Base-by-base conservation (phyloP, 1,140 invertebrate genomes). In the Hormaphis cornu region DNA sequence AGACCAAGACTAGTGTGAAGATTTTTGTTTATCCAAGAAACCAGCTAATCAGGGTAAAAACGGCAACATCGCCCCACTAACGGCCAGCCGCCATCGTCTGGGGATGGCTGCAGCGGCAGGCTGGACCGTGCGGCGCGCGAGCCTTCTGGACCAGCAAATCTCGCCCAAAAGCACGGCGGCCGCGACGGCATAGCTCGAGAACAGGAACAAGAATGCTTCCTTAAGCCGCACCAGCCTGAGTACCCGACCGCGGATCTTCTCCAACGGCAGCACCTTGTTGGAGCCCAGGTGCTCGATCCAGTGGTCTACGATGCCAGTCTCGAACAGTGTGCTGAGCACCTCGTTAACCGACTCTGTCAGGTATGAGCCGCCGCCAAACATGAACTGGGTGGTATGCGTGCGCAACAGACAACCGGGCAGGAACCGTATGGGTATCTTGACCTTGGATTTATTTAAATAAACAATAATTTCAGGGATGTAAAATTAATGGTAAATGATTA, bases 371-470 rank as follows among this genome's bases (percentile, higher is more conserved):
- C 52, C 46, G 18, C 69, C 63, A 12, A 73, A 54, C 37, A 73
- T 71, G 22, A 73, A 61, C n/a, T 72, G 73, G 6, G 73, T 73
- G 18, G 72, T 71, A n/a, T 73, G 72, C 3, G 73, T 56, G 40
- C 72, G 52, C 63, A 73, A 58, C 40, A 73, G 46, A 54, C 73
- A 73, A 5, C 73, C 73, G 16, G 72, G 72, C n/a, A 73, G 54
- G 37, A 73, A 72, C 10, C 70, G 59, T 22, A 73, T 63, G 16
- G 72, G 72, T 54, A 72, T 71, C 44, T 71, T 73, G 22, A 73
- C 73, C 20, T n/a, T n/a, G n/a, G n/a, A n/a, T n/a, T n/a, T n/a
- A n/a, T n/a, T n/a, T n/a, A n/a, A n/a, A n/a, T n/a, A n/a, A n/a
- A n/a, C n/a, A n/a, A n/a, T n/a, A n/a, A n/a, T n/a, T n/a, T n/a